Evolutionary conservation across 2,888 invertebrate genomes (phyloP), one percentile per base, ranked within the genome.

Genomic region (Bimastos eiseni): DNA sequence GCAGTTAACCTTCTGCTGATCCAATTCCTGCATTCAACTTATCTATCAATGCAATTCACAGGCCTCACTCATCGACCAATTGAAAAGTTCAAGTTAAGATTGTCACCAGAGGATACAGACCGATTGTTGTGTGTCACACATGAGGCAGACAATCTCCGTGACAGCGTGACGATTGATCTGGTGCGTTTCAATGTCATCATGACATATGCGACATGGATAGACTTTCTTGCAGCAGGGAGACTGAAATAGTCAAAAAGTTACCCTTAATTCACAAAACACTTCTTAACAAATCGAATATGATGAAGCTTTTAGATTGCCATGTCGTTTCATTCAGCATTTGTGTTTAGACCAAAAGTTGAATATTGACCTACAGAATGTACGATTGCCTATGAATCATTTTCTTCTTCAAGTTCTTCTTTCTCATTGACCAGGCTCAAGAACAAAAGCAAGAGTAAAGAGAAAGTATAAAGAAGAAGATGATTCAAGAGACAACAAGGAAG

Each of bases 201-300:
- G 98, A 94, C 98, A 98, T 94, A 98, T 97, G 49, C 98, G 96
- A 94, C 98, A 98, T 92, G 97, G 97, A 95, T 98, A 98, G 19
- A 97, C 96, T 95, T 97, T 97, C 94, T 97, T 97, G 95, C 98
- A 98, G 94, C 98, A 98, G 90, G 98, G 98, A 36, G 98, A 97
- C 98, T 98, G 95, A 36, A 96, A 96, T 34, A n/a, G 41, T 34
- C 13, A 33, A 90, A 24, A 38, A 49, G 8, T n/a, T 70, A 8
- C 70, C 70, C n/a, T n/a, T 17, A 70, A 70, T 70, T 70, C 70
- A n/a, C 70, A 30, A n/a, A 21, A 49, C 21, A 24, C 49, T n/a
- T 70, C 21, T 8, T n/a, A 70, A 8, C 70, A 70, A 30, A n/a
- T n/a, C n/a, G n/a, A 70, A 70, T 70, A n/a, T 30, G n/a, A 70